phyloP scores from a whole-genome alignment of 2,888 invertebrate species.

The Parelbella ahira region DNA sequence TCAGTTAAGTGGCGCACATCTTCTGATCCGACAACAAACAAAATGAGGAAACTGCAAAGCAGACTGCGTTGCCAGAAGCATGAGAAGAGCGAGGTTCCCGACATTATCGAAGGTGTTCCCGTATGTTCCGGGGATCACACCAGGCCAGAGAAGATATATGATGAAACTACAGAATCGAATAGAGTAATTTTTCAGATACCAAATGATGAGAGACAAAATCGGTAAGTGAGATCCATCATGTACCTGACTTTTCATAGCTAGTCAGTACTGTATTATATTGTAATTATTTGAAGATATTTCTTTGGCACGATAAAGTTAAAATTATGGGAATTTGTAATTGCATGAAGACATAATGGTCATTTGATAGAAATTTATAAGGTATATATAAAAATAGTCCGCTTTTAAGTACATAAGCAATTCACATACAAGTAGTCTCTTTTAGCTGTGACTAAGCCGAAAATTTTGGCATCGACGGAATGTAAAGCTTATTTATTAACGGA shows the following conservation, averaged over 20 bases:
- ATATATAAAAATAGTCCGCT: neutral
- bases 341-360: no score
- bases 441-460: conserved; percentile 1
- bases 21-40: conserved; percentile 61
- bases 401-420: no score
- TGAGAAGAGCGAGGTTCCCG: conserved; percentile 74
- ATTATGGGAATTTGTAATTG: no score
- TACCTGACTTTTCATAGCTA: no score
- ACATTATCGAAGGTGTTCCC: conserved; percentile 76
- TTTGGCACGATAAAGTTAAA: no score
- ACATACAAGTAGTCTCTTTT: neutral
- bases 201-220: conserved; percentile 54
- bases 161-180: conserved; percentile 42
- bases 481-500: neutral
- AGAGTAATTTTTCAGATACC: conserved; percentile 63
- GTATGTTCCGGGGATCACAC: conserved; percentile 64
- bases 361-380: no score
- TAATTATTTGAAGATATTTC: no score
- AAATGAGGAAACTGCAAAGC: conserved; percentile 58
- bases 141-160: conserved; percentile 49
- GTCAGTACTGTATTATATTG: no score
- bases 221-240: conserved; percentile 46
- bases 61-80: conserved; percentile 65
- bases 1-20: conserved; percentile 64
- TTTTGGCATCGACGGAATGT: neutral